phyloP scores from a whole-genome alignment of 2,113 vertebrate species.

The Calidris pugnax region DNA sequence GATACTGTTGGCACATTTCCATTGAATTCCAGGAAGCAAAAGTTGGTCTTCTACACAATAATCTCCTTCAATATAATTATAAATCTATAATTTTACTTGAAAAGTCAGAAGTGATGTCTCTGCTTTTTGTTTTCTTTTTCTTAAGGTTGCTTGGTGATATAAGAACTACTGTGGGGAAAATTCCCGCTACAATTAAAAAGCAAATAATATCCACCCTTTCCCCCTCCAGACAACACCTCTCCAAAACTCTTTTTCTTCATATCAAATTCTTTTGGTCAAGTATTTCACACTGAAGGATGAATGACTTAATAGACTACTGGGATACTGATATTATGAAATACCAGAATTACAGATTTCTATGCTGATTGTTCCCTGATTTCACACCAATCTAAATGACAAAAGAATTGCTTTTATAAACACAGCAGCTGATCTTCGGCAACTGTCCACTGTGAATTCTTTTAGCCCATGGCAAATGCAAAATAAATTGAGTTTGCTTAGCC shows the following conservation, averaged over 20 bases:
- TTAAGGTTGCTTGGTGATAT: neutral
- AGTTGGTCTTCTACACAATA: neutral
- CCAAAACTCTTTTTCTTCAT: neutral
- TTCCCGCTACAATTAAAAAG: neutral
- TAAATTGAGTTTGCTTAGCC: slow-evolving; percentile 38
- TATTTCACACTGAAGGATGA: neutral
- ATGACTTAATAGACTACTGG: neutral
- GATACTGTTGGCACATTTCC: neutral
- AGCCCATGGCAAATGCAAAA: slow-evolving; percentile 40
- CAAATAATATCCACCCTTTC: neutral
- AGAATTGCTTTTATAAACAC: neutral
- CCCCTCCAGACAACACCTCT: neutral
- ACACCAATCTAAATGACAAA: neutral
- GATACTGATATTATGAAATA: neutral
- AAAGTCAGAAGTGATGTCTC: neutral
- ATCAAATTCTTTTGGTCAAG: neutral
- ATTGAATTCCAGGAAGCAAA: neutral
- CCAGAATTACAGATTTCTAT: neutral
- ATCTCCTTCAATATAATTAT: neutral
- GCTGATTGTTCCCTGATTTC: neutral
- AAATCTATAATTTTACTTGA: neutral
- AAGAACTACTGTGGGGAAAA: neutral
- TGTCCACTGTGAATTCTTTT: neutral
- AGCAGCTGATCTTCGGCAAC: neutral
- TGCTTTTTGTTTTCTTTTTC: neutral